Conservation (phyloP, 2,113 vertebrate species). For the Apodemus speciosus region DNA sequence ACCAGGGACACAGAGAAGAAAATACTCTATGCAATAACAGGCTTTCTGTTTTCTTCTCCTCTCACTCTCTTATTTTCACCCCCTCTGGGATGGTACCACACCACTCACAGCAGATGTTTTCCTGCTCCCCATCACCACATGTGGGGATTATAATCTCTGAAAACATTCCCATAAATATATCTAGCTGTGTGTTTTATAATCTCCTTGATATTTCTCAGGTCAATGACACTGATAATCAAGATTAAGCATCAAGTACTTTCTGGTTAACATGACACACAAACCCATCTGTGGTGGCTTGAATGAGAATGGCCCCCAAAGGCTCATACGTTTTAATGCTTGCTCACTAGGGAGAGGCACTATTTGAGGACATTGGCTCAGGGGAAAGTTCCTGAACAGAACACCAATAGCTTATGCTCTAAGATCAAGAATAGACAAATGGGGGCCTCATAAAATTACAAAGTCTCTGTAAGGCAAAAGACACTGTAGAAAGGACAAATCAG, state of each 20-base stretch:
- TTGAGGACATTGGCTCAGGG: no score
- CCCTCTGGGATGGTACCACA: no score
- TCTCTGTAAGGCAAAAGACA: no score
- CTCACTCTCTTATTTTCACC: neutral
- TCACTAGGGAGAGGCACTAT: neutral
- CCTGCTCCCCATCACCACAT: neutral
- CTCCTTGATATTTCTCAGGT: neutral
- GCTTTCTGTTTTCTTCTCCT: neutral
- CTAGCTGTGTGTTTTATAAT: neutral
- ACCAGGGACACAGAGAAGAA: neutral
- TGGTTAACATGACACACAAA: neutral
- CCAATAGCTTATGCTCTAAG: no score
- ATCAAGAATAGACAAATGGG: no score
- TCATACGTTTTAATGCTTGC: neutral
- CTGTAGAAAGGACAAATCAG: no score
- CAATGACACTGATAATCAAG: neutral
- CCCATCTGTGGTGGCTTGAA: neutral
- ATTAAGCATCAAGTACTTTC: neutral
- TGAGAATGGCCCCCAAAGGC: neutral
- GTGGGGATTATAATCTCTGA: neutral
- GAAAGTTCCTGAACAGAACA: no score
- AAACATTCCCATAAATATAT: neutral
- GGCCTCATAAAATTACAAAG: no score
- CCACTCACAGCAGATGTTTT: neutral
- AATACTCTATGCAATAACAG: neutral